phyloP scores from a whole-genome alignment of 1,140 invertebrate genomes.

The Caenorhabditis brenneri region DNA sequence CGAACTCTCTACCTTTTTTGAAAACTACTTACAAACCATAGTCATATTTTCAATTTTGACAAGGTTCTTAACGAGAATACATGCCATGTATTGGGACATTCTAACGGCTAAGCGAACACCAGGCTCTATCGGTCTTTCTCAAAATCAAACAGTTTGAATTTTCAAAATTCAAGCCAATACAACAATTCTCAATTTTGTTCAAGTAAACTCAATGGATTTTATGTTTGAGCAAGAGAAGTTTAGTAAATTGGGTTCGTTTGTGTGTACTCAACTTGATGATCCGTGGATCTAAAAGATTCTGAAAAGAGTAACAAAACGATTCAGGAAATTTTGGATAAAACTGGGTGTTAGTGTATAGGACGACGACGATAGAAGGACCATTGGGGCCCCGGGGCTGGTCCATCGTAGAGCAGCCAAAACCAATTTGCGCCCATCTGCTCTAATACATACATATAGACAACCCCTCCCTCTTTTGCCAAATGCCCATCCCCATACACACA shows the following conservation, averaged over 20 bases:
- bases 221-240: background rate
- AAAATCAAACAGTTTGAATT: no score
- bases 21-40: no score
- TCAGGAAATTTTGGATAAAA: background rate
- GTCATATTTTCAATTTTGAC: no score
- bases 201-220: background rate
- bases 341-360: background rate
- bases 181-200: background rate
- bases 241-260: background rate
- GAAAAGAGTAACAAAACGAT: background rate
- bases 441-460: constrained; percentile 41
- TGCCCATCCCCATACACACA: constrained; percentile 42
- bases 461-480: background rate
- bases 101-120: no score
- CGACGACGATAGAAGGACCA: constrained; percentile 6
- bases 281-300: background rate
- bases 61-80: no score
- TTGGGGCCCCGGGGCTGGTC: constrained; percentile 29
- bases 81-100: no score
- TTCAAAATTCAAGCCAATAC: no score
- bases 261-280: background rate
- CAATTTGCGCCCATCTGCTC: constrained; percentile 42
- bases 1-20: no score
- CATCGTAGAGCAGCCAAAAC: constrained; percentile 41
- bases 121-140: no score